A percentile compares a stretch with the other conserved stretches of the same genome.
phyloP scores from a whole-genome alignment of 2,888 invertebrate genomes.

The Petrolisthes cinctipes region DNA sequence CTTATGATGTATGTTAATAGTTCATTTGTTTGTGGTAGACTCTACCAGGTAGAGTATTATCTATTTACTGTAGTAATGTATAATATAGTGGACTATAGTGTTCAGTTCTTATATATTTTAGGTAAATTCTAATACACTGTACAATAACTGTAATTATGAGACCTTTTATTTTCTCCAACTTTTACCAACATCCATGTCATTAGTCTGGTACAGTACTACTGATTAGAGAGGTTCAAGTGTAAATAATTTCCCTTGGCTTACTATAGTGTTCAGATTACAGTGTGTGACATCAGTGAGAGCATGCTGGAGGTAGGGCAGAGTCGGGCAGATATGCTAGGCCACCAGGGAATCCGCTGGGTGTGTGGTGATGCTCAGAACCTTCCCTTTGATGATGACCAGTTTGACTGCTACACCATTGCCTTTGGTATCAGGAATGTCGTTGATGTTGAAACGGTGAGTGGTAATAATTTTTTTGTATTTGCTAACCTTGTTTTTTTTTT shows the following conservation, averaged over 20 bases:
- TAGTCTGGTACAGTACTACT: no score
- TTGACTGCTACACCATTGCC: constrained; percentile 94
- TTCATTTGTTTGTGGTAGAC: no score
- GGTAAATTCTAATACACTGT: no score
- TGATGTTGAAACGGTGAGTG: constrained; percentile 83
- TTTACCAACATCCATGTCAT: no score
- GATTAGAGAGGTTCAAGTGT: no score
- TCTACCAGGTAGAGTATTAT: no score
- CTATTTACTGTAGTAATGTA: no score
- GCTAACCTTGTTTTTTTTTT: constrained; percentile 33
- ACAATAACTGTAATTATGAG: no score
- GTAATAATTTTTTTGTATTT: constrained; percentile 16
- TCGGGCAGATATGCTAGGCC: constrained; percentile 77
- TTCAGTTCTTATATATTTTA: no score
- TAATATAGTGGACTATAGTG: no score
- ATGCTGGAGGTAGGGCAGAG: constrained; percentile 93
- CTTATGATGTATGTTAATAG: neutral
- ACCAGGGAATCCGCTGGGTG: constrained; percentile 71
- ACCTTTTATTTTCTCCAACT: no score
- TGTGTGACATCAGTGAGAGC: constrained; percentile 89
- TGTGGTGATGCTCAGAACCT: constrained; percentile 89
- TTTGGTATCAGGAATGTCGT: constrained; percentile 98
- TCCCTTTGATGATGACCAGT: constrained; percentile 81
- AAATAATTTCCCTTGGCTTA: neutral
- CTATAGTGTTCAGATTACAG: constrained; percentile 74